Base-by-base conservation (phyloP, 2,113 vertebrate genomes). In the Cariama cristata region DNA sequence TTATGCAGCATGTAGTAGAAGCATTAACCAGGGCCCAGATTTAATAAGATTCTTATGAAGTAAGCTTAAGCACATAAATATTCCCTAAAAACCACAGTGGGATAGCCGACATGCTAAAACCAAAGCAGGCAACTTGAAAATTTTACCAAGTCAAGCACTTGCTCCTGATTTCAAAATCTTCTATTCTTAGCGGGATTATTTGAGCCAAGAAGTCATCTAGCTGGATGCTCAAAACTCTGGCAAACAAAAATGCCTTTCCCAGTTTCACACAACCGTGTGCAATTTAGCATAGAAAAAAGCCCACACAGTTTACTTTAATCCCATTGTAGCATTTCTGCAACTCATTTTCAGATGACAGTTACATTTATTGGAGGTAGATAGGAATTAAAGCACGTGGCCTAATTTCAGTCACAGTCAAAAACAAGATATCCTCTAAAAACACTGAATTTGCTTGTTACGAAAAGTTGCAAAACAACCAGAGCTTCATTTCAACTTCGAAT, bases 401-500 rank as follows among this genome's bases (percentile, higher is more conserved):
- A 49, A 85, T 79, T 87, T 67, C 69, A 56, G 9, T 26, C 64
- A 18, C 52, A 75, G 35, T 52, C 66, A 27, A 79, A 75, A 95
- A 19, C 30, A 82, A 87, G 30, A 92, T 27, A 59, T 38, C n/a
- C 23, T 53, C 53, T 22, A 87, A 44, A 93, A 95, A 75, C 30
- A 89, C 23, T 28, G 33, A 24, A 64, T 60, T 85, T 72, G 1
- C 69, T 79, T 22, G 3, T 64, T 76, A 45, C 14, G 38, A 79
- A 49, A 82, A 47, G 24, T 52, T 82, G 16, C 45, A 68, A 66
- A 79, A 90, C 38, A 32, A 88, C 12, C 27, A 47, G 21, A 64
- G 38, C 24, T 91, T 82, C 67, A 62, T 69, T 88, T 79, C 49
- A 88, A 72, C 42, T 91, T 79, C 18, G 22, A 90, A 96, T 88